Percentiles rank a stretch among this genome's conserved stretches.
Conservation (phyloP, 2,113 vertebrate genomes). For the Erpornis zantholeuca region DNA sequence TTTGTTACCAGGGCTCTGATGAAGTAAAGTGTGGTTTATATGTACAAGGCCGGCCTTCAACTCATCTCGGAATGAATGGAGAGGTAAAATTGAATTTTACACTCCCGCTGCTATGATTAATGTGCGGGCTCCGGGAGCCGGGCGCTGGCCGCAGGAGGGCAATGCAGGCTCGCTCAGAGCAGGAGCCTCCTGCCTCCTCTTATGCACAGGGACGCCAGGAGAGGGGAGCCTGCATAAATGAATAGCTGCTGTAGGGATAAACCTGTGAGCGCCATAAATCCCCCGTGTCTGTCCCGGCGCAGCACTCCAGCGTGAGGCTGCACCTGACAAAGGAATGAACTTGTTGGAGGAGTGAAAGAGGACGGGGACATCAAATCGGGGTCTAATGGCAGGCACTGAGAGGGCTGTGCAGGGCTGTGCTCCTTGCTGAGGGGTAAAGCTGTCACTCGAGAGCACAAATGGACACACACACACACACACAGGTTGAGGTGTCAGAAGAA, state of each 20-base stretch:
- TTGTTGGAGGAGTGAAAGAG: slow-evolving; percentile 16
- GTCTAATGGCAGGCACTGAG: background rate
- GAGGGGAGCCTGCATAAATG: background rate
- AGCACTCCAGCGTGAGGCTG: background rate
- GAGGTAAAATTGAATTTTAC: slow-evolving; percentile 97
- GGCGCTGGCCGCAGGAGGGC: slow-evolving; percentile 78
- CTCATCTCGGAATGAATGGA: slow-evolving; percentile 93
- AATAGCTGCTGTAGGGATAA: background rate
- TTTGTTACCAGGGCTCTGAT: slow-evolving; percentile 94
- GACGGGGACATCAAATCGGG: background rate
- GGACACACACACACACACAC: too few relatives aligned
- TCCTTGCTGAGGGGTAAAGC: background rate
- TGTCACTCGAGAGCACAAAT: too few relatives aligned
- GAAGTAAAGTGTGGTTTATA: slow-evolving; percentile 90
- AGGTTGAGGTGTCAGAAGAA: too few relatives aligned
- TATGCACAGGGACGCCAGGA: background rate
- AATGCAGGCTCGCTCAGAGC: slow-evolving; percentile 70
- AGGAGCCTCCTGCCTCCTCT: background rate
- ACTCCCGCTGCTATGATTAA: slow-evolving; percentile 93
- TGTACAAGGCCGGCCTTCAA: slow-evolving; percentile 95
- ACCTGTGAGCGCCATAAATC: slow-evolving; percentile 50
- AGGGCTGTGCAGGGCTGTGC: background rate
- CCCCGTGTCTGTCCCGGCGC: background rate
- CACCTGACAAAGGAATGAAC: slow-evolving; percentile 57
- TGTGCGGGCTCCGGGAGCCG: slow-evolving; percentile 62